Conservation (phyloP, 2,113 vertebrate species). For the Campylomormyrus numenius region DNA sequence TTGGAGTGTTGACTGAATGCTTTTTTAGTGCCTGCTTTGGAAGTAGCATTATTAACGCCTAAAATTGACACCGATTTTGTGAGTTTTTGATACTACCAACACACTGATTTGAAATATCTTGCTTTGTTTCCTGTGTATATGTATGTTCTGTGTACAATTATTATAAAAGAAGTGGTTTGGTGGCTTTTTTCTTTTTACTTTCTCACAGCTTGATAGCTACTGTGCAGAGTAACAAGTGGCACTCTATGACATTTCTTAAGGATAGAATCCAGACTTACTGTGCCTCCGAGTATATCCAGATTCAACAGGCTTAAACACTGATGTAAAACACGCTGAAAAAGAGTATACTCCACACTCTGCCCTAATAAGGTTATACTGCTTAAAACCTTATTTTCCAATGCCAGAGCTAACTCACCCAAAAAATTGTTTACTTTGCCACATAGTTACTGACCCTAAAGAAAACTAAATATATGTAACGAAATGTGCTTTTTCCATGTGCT, state of each 20-base stretch:
- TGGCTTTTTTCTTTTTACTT: background rate
- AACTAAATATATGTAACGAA: background rate
- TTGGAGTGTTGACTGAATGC: background rate
- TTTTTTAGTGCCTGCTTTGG: background rate
- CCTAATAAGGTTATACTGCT: background rate
- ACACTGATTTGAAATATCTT: background rate
- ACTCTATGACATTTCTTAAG: background rate
- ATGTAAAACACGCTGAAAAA: background rate
- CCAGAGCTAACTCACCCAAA: background rate
- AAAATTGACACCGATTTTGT: background rate
- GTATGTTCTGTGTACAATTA: background rate
- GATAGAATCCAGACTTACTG: background rate
- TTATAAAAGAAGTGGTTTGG: background rate
- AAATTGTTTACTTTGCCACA: background rate
- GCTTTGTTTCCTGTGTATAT: background rate
- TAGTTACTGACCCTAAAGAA: background rate
- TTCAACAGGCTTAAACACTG: background rate
- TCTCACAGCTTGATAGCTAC: background rate
- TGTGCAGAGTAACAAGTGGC: background rate
- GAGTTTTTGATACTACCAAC: background rate
- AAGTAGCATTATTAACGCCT: background rate
- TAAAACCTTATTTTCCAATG: background rate
- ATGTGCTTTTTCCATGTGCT: background rate
- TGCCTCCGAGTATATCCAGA: background rate
- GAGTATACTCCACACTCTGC: background rate